Base-by-base conservation (phyloP, 2,888 invertebrate genomes). In the Eugnorisma glareosa region DNA sequence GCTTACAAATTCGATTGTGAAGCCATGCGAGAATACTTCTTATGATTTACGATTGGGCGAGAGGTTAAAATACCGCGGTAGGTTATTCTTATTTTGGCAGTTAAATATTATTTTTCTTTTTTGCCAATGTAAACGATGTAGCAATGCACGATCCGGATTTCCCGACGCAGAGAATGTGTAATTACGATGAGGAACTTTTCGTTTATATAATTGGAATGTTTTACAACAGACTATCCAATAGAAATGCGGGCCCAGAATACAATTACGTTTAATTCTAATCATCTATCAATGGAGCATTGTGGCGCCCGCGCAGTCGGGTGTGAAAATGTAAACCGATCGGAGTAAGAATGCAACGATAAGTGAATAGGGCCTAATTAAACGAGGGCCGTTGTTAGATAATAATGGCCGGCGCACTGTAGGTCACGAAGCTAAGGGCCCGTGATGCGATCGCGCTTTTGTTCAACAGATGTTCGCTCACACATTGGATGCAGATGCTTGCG, bases 301-400 rank as follows among this genome's bases (percentile, higher is more conserved):
- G 88, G 89, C 92, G 92, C 91, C 88, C 86, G 92, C 90, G 91
- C 92, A 92, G 79, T 87, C 89, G 86, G 92, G 90, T 94, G 93
- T 94, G 92, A 92, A 94, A 94, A 93, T 92, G 90, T 92, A 92
- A 93, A 93, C 90, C 89, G 94, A 95, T 95, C 91, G 90, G 90
- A 94, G 94, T 93, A 90, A 92, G 92, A 94, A 93, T 92, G 92
- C 90, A 93, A 89, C 89, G 94, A 94, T 95, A 95, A 94, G 91
- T 95, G 95, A 96, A 96, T 96, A 94, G 94, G 90, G 87, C 86
- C 94, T 96, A 96, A 96, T 96, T 96, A 96, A 93, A 93, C 89
- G 88, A 93, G 94, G 93, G 93, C 89, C 91, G 88, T 83, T 91
- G 89, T 92, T 92, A 93, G 93, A 94, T 93, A 92, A 93, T 90